Percentiles rank a stretch among this genome's conserved stretches.
These are phyloP conservation scores for Otus sunia DNA, from an alignment of 2,113 vertebrate genomes.

Conservation along the genomic window DNA sequence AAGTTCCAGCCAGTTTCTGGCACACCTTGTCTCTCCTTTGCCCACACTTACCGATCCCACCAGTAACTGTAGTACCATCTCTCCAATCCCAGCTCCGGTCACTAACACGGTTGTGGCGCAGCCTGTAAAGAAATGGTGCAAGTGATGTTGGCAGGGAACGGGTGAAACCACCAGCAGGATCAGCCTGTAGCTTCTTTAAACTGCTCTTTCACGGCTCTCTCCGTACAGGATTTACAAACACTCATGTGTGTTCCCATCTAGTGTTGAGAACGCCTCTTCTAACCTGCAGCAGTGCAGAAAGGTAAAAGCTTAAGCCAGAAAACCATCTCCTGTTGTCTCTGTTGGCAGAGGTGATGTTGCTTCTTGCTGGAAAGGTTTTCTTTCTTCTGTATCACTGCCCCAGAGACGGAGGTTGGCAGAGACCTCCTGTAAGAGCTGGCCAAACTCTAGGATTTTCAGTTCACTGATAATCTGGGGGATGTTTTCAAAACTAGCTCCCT, in stretches of 20 bases:
- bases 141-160: not conserved
- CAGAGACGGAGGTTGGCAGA: not conserved
- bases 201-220: fast-evolving
- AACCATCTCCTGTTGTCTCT: not conserved
- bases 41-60: slow-evolving; percentile 84
- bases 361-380: not conserved
- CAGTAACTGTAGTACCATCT: slow-evolving; percentile 91
- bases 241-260: fast-evolving
- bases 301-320: not conserved
- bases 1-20: not conserved
- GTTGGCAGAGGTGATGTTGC: not conserved
- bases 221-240: fast-evolving
- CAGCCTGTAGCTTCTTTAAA: not conserved
- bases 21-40: too few relatives aligned
- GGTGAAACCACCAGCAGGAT: not conserved
- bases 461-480: not conserved
- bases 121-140: slow-evolving; percentile 65
- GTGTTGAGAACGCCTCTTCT: fast-evolving
- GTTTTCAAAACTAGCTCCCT: not conserved
- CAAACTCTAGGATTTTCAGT: not conserved
- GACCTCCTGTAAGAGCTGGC: not conserved
- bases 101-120: slow-evolving; percentile 93
- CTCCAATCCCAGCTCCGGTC: slow-evolving; percentile 88
- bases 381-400: not conserved
- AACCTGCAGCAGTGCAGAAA: not conserved